phyloP scores from a whole-genome alignment of 2,113 vertebrate genomes.

The Halichoeres trimaculatus region DNA sequence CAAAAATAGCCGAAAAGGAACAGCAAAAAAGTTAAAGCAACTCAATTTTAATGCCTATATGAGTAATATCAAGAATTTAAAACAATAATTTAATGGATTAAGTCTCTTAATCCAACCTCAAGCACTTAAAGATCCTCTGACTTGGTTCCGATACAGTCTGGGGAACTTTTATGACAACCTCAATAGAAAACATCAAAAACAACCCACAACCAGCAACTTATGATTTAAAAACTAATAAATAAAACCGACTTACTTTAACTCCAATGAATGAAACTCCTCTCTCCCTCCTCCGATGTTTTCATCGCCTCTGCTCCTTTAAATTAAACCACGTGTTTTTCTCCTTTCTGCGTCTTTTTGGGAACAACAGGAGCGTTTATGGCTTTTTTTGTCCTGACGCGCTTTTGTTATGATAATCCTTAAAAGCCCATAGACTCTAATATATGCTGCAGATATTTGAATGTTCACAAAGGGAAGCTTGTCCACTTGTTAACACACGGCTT shows the following conservation, averaged over 20 bases:
- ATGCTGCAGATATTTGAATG: constrained; percentile 32
- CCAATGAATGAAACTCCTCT: constrained; percentile 28
- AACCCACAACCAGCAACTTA: background rate
- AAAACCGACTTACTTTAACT: constrained; percentile 77
- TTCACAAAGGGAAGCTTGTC: constrained; percentile 26
- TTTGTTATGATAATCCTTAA: constrained; percentile 75
- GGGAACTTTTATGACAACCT: background rate
- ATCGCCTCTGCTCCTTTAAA: constrained; percentile 70
- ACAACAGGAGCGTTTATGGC: constrained; percentile 47
- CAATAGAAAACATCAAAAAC: background rate
- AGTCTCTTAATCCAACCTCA: background rate
- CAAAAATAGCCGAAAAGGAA: background rate
- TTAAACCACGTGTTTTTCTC: constrained; percentile 69
- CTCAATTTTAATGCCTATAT: background rate
- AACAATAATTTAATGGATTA: background rate
- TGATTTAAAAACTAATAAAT: background rate
- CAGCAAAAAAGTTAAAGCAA: background rate
- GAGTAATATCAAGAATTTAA: background rate
- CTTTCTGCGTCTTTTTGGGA: constrained; percentile 24
- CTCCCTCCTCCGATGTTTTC: constrained; percentile 47
- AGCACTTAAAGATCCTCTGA: background rate
- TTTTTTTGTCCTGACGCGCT: constrained; percentile 50
- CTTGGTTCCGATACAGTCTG: too few species aligned
- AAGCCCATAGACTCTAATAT: constrained; percentile 17
- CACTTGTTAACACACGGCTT: constrained; percentile 19